Percentiles rank a stretch among this genome's conserved stretches.
Evolutionary conservation across 2,113 vertebrate species (phyloP).

Genomic region (Eulemur macaco): DNA sequence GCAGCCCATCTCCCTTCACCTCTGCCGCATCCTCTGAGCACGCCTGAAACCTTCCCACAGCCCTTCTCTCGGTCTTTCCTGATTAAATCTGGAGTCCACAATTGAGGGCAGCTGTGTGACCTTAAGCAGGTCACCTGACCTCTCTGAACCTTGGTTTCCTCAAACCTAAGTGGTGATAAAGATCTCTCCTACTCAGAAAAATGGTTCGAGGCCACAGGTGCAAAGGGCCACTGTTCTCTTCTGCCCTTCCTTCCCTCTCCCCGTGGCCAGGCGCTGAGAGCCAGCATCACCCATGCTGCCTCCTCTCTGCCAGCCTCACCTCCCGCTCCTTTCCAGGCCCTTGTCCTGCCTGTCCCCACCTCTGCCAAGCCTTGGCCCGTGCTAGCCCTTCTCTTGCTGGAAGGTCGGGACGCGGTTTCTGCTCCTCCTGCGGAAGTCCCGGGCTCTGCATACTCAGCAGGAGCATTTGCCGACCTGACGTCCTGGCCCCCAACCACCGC

Average conservation of each 20-base stretch:
- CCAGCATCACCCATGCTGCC: neutral
- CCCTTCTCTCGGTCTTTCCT: neutral
- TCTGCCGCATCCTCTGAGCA: neutral
- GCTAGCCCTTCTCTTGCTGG: neutral
- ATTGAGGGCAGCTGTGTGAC: neutral
- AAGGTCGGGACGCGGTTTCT: neutral
- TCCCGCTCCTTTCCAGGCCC: neutral
- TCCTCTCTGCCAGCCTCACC: neutral
- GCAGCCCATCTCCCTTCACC: neutral
- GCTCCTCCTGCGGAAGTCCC: neutral
- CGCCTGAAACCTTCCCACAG: neutral
- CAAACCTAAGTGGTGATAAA: neutral
- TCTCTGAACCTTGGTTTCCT: neutral
- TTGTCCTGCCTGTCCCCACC: neutral
- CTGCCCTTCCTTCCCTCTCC: neutral
- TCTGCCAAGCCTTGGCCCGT: neutral
- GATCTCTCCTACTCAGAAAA: neutral
- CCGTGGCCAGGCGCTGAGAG: accelerated
- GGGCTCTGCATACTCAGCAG: neutral
- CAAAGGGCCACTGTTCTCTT: too few relatives aligned
- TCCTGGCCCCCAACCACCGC: neutral
- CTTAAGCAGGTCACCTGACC: neutral
- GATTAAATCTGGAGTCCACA: neutral
- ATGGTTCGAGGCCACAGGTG: accelerated
- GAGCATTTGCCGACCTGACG: neutral